Evolutionary conservation across 2,797 vertebrate genomes (phyloP).

Genomic region (Melanotaenia parkinsoni): DNA sequence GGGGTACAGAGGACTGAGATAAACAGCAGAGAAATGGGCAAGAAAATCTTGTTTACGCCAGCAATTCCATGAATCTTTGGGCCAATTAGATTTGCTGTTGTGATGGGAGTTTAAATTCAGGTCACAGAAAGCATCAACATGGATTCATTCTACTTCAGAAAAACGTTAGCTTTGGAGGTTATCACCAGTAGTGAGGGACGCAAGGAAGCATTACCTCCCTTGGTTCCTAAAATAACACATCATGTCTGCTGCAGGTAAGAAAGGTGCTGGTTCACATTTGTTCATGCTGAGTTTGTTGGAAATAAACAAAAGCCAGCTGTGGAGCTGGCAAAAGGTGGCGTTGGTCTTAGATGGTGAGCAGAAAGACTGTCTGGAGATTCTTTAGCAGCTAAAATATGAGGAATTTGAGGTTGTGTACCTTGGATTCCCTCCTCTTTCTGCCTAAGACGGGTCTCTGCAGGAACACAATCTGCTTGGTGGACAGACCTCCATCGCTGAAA

Average conservation of each 20-base stretch:
- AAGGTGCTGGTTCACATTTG: constrained; percentile 17
- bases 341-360: constrained; percentile 22
- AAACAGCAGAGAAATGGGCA: constrained; percentile 22
- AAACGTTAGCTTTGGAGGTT: constrained; percentile 63
- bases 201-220: constrained; percentile 27
- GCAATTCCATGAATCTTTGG: constrained; percentile 32
- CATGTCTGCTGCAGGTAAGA: constrained; percentile 27
- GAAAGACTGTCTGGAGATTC: constrained; percentile 43
- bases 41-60: constrained; percentile 35
- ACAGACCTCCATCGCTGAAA: constrained; percentile 92
- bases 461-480: constrained; percentile 98
- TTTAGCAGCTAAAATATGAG: constrained; percentile 44
- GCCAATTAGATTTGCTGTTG: constrained; percentile 46
- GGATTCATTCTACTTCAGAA: constrained; percentile 51
- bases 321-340: constrained; percentile 29
- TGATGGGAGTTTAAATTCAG: constrained; percentile 53
- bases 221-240: constrained; percentile 43
- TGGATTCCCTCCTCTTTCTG: constrained; percentile 93
- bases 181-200: constrained; percentile 43
- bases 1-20: constrained; percentile 15
- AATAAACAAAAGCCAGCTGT: constrained; percentile 53
- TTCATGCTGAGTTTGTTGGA: constrained; percentile 29
- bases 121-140: constrained; percentile 42
- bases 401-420: constrained; percentile 83
- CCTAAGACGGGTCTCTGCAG: constrained; percentile 95